Evolutionary conservation across 2,113 vertebrate species (phyloP), one percentile per base, ranked within the genome.

Genomic region (Marmota flaviventris): DNA sequence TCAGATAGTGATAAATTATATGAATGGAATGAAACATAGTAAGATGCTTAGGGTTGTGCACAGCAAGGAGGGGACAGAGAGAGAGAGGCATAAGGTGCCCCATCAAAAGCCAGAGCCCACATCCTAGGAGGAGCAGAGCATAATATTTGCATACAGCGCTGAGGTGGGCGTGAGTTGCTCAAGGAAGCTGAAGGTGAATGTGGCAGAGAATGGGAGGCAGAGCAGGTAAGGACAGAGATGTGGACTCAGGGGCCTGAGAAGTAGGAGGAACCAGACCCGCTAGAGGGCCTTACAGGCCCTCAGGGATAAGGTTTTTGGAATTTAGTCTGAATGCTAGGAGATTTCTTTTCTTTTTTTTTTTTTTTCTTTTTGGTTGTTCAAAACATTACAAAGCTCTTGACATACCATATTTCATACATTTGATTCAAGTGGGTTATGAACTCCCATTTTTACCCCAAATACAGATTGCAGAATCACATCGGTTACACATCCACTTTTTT

Each of bases 141-240:
- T 4, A 16, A 29, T 37, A 37, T 20, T 17, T 32, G 25, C n/a
- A 4, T 18, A 56, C 32, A 70, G 48, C 13, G 39, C 29, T 9
- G 3, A 70, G n/a, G 4, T 29, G 69, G 10, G 6, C 20, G 76
- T 34, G 20, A 51, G 32, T 61, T 76, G 13, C 51, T 82, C 34
- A 39, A 25, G 42, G 51, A 77, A 29, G 18, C 12, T 76, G 22
- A 79, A 56, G 9, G 32, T 18, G 17, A 69, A 1, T 27, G 12
- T 69, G 10, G 10, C 1, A 25, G 5, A 17, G 29, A 14, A 9
- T 5, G 16, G 5, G 10, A 39, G 27, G 6, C 2, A 24, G 22
- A 27, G 2, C 32, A 3, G 8, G 17, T 6, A 27, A 39, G 13
- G 24, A 2, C 53, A 16, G 8, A 45, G 18, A n/a, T 58, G 10